Evolutionary conservation across 2,797 vertebrate genomes (phyloP).

Genomic region (Catharus ustulatus): DNA sequence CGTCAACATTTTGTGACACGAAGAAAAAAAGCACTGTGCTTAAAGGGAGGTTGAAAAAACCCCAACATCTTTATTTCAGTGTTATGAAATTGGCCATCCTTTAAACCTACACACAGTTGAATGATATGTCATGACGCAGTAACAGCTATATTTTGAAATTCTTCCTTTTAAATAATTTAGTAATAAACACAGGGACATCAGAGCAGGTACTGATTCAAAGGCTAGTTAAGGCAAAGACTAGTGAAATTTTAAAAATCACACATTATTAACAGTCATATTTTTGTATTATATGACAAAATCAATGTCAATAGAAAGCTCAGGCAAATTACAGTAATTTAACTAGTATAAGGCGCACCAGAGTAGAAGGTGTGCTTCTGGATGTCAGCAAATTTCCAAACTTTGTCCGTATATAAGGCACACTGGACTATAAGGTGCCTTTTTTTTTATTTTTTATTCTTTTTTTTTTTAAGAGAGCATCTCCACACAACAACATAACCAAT

Average conservation of each 20-base stretch:
- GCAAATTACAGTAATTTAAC: neutral
- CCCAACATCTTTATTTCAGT: neutral
- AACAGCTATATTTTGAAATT: neutral
- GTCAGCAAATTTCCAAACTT: too few species aligned
- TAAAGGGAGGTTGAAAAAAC: neutral
- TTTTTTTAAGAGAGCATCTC: too few species aligned
- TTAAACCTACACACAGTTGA: neutral
- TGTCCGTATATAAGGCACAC: too few species aligned
- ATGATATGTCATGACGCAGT: neutral
- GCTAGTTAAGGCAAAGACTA: neutral
- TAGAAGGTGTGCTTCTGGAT: too few species aligned
- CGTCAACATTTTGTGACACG: neutral
- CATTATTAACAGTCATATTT: neutral
- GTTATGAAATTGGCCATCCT: neutral
- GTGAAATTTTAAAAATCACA: neutral
- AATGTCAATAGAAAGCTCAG: neutral
- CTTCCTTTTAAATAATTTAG: neutral
- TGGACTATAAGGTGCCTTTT: too few species aligned
- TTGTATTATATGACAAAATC: neutral
- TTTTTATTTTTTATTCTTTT: too few species aligned
- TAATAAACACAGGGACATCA: neutral
- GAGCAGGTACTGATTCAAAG: neutral
- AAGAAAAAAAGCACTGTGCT: neutral
- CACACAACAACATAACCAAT: too few species aligned
- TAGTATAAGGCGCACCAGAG: too few species aligned